Evolutionary conservation across 2,888 invertebrate species (phyloP).

Genomic region (Sinotaia quadrata): DNA sequence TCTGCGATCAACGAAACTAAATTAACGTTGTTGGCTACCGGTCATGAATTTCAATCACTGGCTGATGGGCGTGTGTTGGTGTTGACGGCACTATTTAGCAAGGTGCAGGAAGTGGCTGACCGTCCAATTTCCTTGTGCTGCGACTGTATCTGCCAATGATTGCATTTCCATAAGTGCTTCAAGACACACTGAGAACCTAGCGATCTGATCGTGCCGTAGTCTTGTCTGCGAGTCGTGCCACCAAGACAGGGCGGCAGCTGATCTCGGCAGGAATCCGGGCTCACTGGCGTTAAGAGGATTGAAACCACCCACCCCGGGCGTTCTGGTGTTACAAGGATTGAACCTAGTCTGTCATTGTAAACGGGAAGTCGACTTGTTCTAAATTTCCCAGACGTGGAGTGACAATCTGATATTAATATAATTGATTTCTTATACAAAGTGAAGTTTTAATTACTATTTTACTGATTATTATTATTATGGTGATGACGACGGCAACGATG

Average conservation of each 20-base stretch:
- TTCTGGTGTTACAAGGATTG: no score
- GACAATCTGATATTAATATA: no score
- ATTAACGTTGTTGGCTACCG: conserved; percentile 32
- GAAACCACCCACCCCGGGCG: no score
- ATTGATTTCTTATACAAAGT: no score
- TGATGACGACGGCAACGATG: conserved; percentile 7
- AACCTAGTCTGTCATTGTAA: no score
- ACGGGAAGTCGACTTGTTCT: no score
- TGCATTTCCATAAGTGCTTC: conserved; percentile 31
- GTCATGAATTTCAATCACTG: conserved; percentile 37
- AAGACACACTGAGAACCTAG: conserved; percentile 18
- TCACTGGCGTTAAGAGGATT: no score
- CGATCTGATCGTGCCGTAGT: background rate
- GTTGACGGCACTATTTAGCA: conserved; percentile 5
- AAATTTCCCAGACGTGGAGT: no score
- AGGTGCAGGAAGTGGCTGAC: conserved; percentile 26
- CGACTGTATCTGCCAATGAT: conserved; percentile 18
- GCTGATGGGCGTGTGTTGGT: conserved; percentile 11
- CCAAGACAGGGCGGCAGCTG: no score
- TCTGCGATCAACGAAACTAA: conserved; percentile 34
- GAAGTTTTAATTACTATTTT: no score
- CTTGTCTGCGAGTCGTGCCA: background rate
- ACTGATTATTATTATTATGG: background rate
- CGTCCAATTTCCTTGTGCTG: conserved; percentile 21
- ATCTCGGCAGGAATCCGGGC: no score